These are phyloP conservation scores for Pantherophis guttatus DNA, from an alignment of 2,113 vertebrate genomes.

Conservation along the genomic window DNA sequence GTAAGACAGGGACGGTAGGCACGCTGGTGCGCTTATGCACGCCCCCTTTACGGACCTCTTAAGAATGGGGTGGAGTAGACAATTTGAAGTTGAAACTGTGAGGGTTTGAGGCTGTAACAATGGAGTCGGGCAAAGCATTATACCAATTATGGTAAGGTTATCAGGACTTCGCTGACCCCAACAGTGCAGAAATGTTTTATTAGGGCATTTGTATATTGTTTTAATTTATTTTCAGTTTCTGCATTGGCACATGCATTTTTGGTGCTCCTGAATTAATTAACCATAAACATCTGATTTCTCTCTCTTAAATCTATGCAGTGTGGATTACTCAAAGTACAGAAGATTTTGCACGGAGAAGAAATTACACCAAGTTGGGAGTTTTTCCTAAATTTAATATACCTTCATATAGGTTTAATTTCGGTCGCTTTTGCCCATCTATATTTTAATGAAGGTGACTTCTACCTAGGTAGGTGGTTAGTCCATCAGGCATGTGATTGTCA, in stretches of 20 bases:
- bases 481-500: background rate
- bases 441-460: background rate
- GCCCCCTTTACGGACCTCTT: too few relatives aligned
- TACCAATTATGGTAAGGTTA: background rate
- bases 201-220: background rate
- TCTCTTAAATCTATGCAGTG: background rate
- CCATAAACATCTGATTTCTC: background rate
- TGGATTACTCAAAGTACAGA: background rate
- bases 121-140: too few relatives aligned
- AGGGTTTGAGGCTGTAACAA: too few relatives aligned
- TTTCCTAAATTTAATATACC: background rate
- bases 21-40: too few relatives aligned
- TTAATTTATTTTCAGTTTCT: background rate
- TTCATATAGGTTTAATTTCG: background rate
- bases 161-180: background rate
- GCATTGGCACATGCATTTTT: background rate
- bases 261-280: background rate
- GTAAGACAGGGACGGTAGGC: too few relatives aligned
- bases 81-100: too few relatives aligned
- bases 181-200: background rate
- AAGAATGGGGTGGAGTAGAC: too few relatives aligned
- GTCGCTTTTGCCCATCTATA: background rate
- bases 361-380: background rate
- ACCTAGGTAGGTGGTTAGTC: background rate
- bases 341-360: background rate